Percentiles rank a stretch among this genome's conserved stretches.
Evolutionary conservation across 2,888 invertebrate genomes (phyloP).

Genomic region (Nymphalis urticae): DNA sequence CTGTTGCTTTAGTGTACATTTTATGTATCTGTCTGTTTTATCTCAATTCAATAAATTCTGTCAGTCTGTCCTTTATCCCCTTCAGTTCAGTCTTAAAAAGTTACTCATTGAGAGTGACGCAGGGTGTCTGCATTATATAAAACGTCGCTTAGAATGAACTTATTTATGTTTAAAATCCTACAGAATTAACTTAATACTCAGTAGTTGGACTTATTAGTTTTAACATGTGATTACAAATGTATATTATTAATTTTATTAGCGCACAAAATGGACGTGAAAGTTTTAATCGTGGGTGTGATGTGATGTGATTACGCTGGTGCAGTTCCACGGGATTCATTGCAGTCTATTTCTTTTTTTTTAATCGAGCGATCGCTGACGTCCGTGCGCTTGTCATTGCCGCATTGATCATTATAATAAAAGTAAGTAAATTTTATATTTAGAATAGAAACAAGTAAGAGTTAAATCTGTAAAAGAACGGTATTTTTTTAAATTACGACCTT

Average conservation of each 20-base stretch:
- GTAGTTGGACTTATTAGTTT: slow-evolving; percentile 41
- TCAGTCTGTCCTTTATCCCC: slow-evolving; percentile 5
- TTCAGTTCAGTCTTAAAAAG: slow-evolving; percentile 35
- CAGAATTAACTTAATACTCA: slow-evolving; percentile 38
- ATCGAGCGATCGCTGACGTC: slow-evolving; percentile 38
- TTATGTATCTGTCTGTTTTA: slow-evolving; percentile 39
- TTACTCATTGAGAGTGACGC: slow-evolving; percentile 54
- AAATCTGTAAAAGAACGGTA: slow-evolving; percentile 15
- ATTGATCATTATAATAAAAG: slow-evolving; percentile 34
- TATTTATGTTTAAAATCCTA: slow-evolving; percentile 38
- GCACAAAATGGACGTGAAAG: slow-evolving; percentile 71
- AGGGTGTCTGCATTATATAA: slow-evolving; percentile 43
- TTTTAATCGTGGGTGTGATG: slow-evolving; percentile 62
- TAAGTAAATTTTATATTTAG: slow-evolving; percentile 37
- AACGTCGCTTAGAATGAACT: slow-evolving; percentile 48
- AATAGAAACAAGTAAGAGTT: slow-evolving; percentile 11
- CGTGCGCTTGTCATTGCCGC: slow-evolving; percentile 39
- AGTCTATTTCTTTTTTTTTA: slow-evolving; percentile 40
- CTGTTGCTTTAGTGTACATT: slow-evolving; percentile 39
- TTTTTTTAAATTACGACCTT: slow-evolving; percentile 19
- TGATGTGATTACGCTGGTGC: slow-evolving; percentile 50
- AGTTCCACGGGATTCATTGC: slow-evolving; percentile 37
- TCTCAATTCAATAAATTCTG: slow-evolving; percentile 42
- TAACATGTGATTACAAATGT: slow-evolving; percentile 72
- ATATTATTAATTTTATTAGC: slow-evolving; percentile 62